Percentiles rank a stretch among this genome's conserved stretches.
Evolutionary conservation across 2,113 vertebrate species (phyloP).

Genomic region (Percopsis transmontana): DNA sequence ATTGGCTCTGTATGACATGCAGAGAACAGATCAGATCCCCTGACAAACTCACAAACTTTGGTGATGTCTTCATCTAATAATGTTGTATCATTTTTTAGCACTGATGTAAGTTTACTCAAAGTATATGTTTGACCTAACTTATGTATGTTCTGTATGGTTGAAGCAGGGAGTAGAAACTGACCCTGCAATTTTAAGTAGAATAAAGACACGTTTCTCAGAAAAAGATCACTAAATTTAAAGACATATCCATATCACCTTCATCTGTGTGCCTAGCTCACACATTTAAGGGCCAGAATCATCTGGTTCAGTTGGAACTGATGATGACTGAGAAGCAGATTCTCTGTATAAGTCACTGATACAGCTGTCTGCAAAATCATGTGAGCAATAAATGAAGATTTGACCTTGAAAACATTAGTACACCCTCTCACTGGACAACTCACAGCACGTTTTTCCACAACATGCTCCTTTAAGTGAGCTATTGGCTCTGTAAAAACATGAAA

Average conservation of each 20-base stretch:
- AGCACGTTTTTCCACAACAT: conserved; percentile 12
- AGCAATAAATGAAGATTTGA: too few species aligned
- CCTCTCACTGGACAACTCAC: conserved; percentile 35
- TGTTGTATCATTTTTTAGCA: conserved; percentile 7
- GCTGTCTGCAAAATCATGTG: too few species aligned
- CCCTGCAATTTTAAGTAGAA: conserved; percentile 1
- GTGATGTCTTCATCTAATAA: conserved; percentile 38
- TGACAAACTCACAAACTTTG: conserved; percentile 37
- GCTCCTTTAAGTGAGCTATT: conserved; percentile 33
- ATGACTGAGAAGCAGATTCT: neutral
- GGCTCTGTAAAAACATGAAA: conserved; percentile 1
- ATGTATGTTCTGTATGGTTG: conserved; percentile 35
- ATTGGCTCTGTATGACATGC: conserved; percentile 18
- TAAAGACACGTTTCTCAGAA: neutral
- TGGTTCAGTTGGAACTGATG: conserved; percentile 1
- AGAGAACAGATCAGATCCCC: conserved; percentile 32
- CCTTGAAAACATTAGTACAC: neutral
- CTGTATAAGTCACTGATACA: too few species aligned
- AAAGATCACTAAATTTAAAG: conserved; percentile 19
- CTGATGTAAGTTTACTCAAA: conserved; percentile 24
- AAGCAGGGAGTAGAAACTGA: conserved; percentile 5
- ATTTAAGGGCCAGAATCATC: conserved; percentile 3
- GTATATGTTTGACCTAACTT: conserved; percentile 17
- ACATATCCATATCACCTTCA: conserved; percentile 14
- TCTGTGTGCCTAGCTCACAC: neutral